phyloP scores from a whole-genome alignment of 1,140 invertebrate species.

The Pseudomyrmex cubaensis region DNA sequence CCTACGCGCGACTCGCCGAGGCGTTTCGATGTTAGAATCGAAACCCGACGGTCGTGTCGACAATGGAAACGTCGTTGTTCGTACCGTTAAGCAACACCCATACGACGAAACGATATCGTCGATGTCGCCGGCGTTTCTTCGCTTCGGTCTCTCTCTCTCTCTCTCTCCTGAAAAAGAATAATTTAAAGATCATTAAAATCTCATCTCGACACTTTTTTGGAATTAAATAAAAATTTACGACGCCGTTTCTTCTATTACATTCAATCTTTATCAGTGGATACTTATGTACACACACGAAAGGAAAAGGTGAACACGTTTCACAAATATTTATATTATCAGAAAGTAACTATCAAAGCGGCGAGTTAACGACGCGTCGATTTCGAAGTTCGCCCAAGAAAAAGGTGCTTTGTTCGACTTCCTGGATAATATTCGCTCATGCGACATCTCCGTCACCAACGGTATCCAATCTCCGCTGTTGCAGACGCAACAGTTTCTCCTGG shows the following conservation, averaged over 20 bases:
- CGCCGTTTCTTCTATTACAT: too few species aligned
- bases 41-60: slow-evolving; percentile 47
- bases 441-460: slow-evolving; percentile 58
- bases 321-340: too few species aligned
- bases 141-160: neutral
- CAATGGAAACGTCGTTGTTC: slow-evolving; percentile 55
- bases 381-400: too few species aligned
- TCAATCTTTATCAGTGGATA: too few species aligned
- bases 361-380: too few species aligned
- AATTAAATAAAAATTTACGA: too few species aligned
- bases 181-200: neutral
- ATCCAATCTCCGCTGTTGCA: slow-evolving; percentile 73
- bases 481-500: slow-evolving; percentile 75
- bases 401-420: slow-evolving; percentile 12
- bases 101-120: slow-evolving; percentile 29
- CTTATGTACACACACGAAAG: too few species aligned
- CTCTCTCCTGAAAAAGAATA: too few species aligned
- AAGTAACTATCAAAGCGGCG: too few species aligned
- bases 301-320: too few species aligned
- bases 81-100: slow-evolving; percentile 37
- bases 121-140: slow-evolving; percentile 19
- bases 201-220: too few species aligned
- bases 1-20: slow-evolving; percentile 30
- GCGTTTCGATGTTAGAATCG: slow-evolving; percentile 50
- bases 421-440: slow-evolving; percentile 22